Percentiles rank a stretch among this genome's conserved stretches.
phyloP scores from a whole-genome alignment of 2,888 invertebrate genomes.

The Augiades crinisus region DNA sequence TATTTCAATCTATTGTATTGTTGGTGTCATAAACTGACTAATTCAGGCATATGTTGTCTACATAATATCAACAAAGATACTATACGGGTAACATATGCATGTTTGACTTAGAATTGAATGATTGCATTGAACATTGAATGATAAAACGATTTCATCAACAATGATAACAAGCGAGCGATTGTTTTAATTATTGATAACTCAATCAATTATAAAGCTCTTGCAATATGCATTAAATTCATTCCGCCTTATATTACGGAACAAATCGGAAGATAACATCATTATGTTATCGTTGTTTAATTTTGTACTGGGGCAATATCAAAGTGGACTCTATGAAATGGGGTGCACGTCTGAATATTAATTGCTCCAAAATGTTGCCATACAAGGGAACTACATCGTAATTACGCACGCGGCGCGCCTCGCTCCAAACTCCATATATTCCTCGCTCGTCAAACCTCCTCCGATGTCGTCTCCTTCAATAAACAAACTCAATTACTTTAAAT shows the following conservation, averaged over 20 bases:
- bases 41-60: no score
- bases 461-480: conserved; percentile 3
- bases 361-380: background rate
- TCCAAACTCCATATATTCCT: background rate
- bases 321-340: background rate
- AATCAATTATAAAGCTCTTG: no score
- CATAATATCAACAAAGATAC: no score
- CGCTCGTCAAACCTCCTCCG: conserved; percentile 7
- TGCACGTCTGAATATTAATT: background rate
- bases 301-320: background rate
- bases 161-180: no score
- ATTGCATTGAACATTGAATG: no score
- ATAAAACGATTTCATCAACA: no score
- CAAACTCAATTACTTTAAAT: conserved; percentile 16
- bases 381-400: background rate
- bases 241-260: background rate
- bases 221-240: background rate
- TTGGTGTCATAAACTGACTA: no score
- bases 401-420: background rate
- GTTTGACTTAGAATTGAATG: no score
- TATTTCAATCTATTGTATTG: no score
- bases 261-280: background rate
- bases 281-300: background rate
- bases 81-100: no score
- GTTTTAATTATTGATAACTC: no score